Evolutionary conservation across 37 sponge, comb jelly and placozoan genomes (phyloP), one percentile per base, ranked within the genome.

Genomic region (Chondrosia reniformis): DNA sequence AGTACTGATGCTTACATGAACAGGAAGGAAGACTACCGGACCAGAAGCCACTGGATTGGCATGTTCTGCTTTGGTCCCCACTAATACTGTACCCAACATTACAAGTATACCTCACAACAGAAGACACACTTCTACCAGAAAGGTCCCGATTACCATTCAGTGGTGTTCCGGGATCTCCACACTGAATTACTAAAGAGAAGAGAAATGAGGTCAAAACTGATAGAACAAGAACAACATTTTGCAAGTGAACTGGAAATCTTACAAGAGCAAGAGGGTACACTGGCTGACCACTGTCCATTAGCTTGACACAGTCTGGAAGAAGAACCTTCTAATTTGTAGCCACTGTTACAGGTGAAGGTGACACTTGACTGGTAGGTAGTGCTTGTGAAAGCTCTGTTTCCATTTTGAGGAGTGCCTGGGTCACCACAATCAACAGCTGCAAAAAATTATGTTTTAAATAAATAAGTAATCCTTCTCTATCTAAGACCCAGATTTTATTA

Each of bases 131-230:
- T 0, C 79, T 66, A 43, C 28, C 54, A 49, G 4, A 28, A 24
- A 56, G 58, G 8, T 56, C 7, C 8, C 58, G n/a, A 28, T 56
- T 28, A 56, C 83, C 81, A 44, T 85, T 78, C 13, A 2, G 49
- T 1, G 86, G 86, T 10, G 59, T 55, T 6, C 81, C 86, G 42
- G 86, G 90, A 34, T 81, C 80, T 25, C 67, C 76, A 79, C 90
- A 89, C 10, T 74, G 62, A 74, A 33, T 40, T 15, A 42, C 58
- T 56, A 6, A 56, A 28, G 7, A 6, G 15, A 56, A 28, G 58
- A 28, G 27, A 56, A 24, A 56, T 56, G 58, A 6, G n/a, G n/a
- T n/a, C n/a, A n/a, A n/a, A n/a, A n/a, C n/a, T n/a, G n/a, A n/a
- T n/a, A n/a, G n/a, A n/a, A n/a, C n/a, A n/a, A n/a, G n/a, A n/a